Percentiles rank a stretch among this genome's conserved stretches.
These are phyloP conservation scores for Dascillus cervinus DNA, from an alignment of 2,888 invertebrate genomes.

Conservation along the genomic window DNA sequence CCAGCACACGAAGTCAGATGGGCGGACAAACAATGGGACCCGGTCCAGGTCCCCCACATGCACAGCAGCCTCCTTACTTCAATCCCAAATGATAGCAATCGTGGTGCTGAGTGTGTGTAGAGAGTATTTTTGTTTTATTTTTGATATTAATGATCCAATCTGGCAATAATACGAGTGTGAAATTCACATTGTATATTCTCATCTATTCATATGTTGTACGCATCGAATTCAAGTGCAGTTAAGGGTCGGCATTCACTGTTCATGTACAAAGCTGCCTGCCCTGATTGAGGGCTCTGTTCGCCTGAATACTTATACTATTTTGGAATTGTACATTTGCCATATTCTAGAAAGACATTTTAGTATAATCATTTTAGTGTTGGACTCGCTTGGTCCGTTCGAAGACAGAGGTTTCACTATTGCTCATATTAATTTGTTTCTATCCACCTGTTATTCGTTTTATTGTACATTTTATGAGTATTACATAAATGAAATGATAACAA, in stretches of 20 bases:
- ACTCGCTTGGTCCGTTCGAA: conserved; percentile 35
- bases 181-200: conserved; percentile 36
- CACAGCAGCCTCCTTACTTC: conserved; percentile 44
- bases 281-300: conserved; percentile 30
- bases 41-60: conserved; percentile 43
- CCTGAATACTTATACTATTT: conserved; percentile 39
- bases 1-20: conserved; percentile 62
- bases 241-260: conserved; percentile 36
- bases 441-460: conserved; percentile 45
- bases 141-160: conserved; percentile 42
- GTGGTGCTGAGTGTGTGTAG: conserved; percentile 39
- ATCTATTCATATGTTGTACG: conserved; percentile 30
- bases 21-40: conserved; percentile 41
- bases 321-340: conserved; percentile 44
- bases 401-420: conserved; percentile 44
- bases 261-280: conserved; percentile 39
- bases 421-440: conserved; percentile 42
- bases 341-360: conserved; percentile 35
- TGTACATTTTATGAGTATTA: conserved; percentile 45
- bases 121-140: conserved; percentile 42
- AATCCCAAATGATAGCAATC: conserved; percentile 41
- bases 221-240: conserved; percentile 43
- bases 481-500: conserved; percentile 43
- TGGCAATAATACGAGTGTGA: conserved; percentile 40
- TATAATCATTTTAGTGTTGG: conserved; percentile 30